Base-by-base conservation (phyloP, 1,140 invertebrate genomes). In the Drosophila varians region DNA sequence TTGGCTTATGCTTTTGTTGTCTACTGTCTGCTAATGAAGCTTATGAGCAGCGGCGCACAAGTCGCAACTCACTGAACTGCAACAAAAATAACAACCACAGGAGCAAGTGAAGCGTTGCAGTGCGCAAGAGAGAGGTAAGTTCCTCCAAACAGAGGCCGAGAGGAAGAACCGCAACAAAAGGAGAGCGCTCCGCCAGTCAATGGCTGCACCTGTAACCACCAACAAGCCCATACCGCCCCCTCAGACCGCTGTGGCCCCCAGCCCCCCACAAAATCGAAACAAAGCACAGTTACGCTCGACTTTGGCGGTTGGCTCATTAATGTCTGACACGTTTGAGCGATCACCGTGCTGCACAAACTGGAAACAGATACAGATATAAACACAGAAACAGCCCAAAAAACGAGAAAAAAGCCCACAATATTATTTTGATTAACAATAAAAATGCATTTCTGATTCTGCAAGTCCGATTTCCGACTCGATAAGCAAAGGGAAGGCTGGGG, bases 51-150 rank as follows among this genome's bases (percentile, higher is more conserved):
- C 57, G 72, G 73, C 76, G 62, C 68, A 60, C 72, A 73, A 69
- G 82, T 86, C 55, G 74, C 80, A 86, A 86, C 57, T 86, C 72
- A 86, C 62, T 86, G 80, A 86, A 74, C 75, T 86, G 74, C 80
- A 84, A 64, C 66, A 69, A 53, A 45, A 77, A 73, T 45, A 83
- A 74, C 70, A 74, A 74, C 57, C 70, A 61, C 52, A 74, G 77
- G 71, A 69, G 65, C 82, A 86, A 79, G 75, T 86, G 80, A 84
- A 84, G 76, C 80, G 80, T 79, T 79, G 70, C 77, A 74, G 58
- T 65, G 60, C 61, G 53, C 42, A 31, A 48, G 9, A 42, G 36
- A 69, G 54, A 54, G 46, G 21, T 23, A 21, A 43, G 19, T n/a
- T n/a, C n/a, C 21, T 12, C 14, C 28, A 19, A 5, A 46, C 23